A percentile compares a stretch with the other conserved stretches of the same genome.
phyloP scores from a whole-genome alignment of 2,113 vertebrate species.

The Phainopepla nitens region DNA sequence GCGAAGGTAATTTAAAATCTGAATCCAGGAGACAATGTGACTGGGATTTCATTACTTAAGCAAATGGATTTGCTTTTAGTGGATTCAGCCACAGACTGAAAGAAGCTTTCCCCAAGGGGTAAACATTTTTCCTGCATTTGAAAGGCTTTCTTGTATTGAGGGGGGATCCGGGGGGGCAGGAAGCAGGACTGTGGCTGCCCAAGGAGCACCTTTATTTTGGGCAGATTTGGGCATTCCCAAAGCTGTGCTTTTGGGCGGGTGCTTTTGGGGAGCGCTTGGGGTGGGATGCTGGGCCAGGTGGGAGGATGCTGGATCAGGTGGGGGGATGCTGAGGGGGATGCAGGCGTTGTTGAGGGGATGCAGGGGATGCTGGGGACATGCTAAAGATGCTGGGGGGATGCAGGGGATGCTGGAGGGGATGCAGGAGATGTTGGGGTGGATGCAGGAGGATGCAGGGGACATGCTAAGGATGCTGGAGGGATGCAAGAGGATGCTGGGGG shows the following conservation, averaged over 20 bases:
- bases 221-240: not conserved
- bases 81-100: constrained; percentile 57
- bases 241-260: not conserved
- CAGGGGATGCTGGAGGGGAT: too few species aligned
- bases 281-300: not conserved
- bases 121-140: constrained; percentile 64
- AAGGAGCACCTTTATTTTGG: not conserved
- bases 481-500: too few species aligned
- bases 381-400: too few species aligned
- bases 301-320: not conserved
- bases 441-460: too few species aligned
- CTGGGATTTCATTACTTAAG: constrained; percentile 57
- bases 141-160: constrained; percentile 38
- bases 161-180: not conserved
- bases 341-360: too few species aligned
- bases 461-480: too few species aligned
- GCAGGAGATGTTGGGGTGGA: too few species aligned
- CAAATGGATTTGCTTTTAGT: constrained; percentile 61
- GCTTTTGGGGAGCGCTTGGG: not conserved
- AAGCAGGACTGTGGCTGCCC: not conserved
- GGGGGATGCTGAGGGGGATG: too few species aligned
- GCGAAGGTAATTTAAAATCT: constrained; percentile 34
- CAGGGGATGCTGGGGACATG: too few species aligned
- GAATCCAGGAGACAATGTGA: constrained; percentile 22
- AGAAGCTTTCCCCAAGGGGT: constrained; percentile 66